Evolutionary conservation across 1,140 invertebrate species (phyloP).

Genomic region (Paraescarpia echinospica): DNA sequence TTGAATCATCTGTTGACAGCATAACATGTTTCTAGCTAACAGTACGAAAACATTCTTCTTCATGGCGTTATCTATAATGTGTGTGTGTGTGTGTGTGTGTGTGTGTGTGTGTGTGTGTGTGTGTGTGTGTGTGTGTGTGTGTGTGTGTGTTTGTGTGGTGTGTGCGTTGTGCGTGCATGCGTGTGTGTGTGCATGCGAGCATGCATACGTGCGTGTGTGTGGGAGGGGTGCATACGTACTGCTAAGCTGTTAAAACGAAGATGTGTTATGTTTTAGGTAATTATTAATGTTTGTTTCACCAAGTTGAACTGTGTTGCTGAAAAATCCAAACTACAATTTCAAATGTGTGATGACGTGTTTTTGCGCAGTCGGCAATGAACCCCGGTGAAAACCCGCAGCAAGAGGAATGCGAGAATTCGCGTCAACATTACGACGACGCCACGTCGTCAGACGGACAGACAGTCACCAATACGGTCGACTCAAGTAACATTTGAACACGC

Average conservation of each 20-base stretch:
- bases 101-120: slow-evolving; percentile 19
- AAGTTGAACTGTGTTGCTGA: background rate
- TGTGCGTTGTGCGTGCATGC: too few species aligned
- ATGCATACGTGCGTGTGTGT: background rate
- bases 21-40: background rate
- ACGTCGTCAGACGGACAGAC: background rate
- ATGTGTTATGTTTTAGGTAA: background rate
- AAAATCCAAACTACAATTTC: background rate
- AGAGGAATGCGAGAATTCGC: background rate
- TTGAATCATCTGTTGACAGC: too few species aligned
- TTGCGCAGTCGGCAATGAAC: background rate
- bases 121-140: slow-evolving; percentile 9
- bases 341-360: background rate
- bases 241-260: background rate
- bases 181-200: background rate
- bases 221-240: background rate
- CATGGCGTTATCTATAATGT: background rate
- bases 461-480: background rate
- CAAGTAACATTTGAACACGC: background rate
- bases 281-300: background rate
- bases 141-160: too few species aligned
- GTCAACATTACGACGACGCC: background rate
- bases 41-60: background rate
- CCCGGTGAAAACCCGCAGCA: background rate
- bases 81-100: slow-evolving; percentile 20